phyloP scores from a whole-genome alignment of 2,113 vertebrate species.

The Girardinichthys multiradiatus region DNA sequence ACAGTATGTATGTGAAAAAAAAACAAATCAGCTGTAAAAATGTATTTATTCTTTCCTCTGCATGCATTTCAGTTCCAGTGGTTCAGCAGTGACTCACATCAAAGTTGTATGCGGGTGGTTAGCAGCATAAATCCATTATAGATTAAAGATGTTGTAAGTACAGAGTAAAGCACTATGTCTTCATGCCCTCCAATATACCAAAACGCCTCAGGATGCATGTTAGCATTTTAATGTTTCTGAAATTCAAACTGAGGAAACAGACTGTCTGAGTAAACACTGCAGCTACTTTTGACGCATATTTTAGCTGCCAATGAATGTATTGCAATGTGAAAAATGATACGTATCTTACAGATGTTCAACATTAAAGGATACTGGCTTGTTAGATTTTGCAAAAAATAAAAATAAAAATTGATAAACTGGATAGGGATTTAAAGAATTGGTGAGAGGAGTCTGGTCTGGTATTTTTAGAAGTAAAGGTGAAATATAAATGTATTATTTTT shows the following conservation, averaged over 20 bases:
- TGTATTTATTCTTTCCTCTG: background rate
- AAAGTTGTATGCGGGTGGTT: background rate
- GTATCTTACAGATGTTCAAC: background rate
- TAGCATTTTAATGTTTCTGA: conserved; percentile 25
- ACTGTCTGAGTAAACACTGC: conserved; percentile 12
- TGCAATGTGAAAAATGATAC: background rate
- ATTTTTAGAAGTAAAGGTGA: too few species aligned
- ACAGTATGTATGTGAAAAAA: background rate
- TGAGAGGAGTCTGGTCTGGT: too few species aligned
- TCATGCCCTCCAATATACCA: conserved; percentile 10
- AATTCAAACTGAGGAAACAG: conserved; percentile 21
- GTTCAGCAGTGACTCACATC: background rate
- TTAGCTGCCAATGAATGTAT: conserved; percentile 11
- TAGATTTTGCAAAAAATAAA: background rate
- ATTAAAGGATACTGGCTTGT: background rate
- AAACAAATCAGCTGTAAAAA: conserved; percentile 4
- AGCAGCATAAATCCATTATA: conserved; percentile 15
- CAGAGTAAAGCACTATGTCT: conserved; percentile 6
- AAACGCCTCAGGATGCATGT: conserved; percentile 24
- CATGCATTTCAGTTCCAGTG: background rate
- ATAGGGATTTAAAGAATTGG: too few species aligned
- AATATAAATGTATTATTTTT: too few species aligned
- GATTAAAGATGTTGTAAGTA: conserved; percentile 21
- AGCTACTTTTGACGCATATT: conserved; percentile 6
- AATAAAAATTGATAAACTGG: too few species aligned